Percentiles rank a stretch among this genome's conserved stretches.
Evolutionary conservation across 1,140 invertebrate genomes (phyloP).

Genomic region (Bombus consobrinus): DNA sequence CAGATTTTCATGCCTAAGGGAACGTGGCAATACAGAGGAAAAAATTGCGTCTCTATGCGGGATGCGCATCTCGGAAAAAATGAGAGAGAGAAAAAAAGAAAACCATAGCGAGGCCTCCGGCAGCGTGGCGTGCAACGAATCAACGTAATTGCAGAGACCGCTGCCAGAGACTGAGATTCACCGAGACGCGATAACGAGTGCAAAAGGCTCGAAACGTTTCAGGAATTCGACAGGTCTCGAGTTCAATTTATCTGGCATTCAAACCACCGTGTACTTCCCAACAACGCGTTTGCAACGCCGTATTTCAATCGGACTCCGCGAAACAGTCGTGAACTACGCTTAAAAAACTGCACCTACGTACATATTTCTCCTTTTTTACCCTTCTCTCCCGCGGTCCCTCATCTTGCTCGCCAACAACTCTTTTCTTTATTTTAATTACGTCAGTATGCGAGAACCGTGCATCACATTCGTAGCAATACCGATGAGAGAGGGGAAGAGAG

Average conservation of each 20-base stretch:
- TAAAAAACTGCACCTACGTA: constrained; percentile 2
- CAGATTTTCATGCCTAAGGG: constrained; percentile 23
- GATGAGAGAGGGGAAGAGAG: too few relatives aligned
- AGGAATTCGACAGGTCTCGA: constrained; percentile 45
- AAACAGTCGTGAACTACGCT: constrained; percentile 11
- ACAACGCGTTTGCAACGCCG: constrained; percentile 14
- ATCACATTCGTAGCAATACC: neutral
- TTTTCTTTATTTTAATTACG: constrained; percentile 2
- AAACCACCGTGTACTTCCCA: constrained; percentile 14
- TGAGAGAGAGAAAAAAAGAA: neutral
- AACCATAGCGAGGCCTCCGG: neutral
- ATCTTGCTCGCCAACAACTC: neutral
- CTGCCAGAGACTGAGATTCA: constrained; percentile 28
- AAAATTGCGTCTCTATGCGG: constrained; percentile 7
- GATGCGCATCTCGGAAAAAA: neutral
- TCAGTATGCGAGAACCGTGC: neutral
- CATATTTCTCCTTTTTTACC: neutral
- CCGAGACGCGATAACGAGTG: constrained; percentile 35
- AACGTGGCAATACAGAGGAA: neutral
- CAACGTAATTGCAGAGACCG: constrained; percentile 54
- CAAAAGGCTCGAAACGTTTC: constrained; percentile 41
- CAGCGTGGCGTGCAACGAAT: constrained; percentile 6
- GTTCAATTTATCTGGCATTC: constrained; percentile 64
- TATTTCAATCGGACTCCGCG: constrained; percentile 25
- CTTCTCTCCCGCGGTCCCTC: too few relatives aligned